A percentile compares a stretch with the other conserved stretches of the same genome.
phyloP scores from a whole-genome alignment of 2,888 invertebrate genomes.

The Hydrotaea cyrtoneurina region DNA sequence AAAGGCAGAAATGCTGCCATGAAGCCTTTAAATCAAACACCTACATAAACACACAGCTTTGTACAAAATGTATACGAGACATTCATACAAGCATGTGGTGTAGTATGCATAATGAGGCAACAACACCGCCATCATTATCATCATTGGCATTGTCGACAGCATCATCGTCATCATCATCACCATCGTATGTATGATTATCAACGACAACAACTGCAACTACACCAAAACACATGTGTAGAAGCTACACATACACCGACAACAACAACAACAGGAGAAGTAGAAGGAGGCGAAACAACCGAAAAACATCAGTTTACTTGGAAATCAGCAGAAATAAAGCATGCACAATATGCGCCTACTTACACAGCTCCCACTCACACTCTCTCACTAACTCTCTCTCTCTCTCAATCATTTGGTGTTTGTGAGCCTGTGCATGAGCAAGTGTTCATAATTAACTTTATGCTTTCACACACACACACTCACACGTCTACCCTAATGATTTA shows the following conservation, averaged over 20 bases:
- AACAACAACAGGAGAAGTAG: no score
- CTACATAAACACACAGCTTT: constrained; percentile 28
- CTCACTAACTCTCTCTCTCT: no score
- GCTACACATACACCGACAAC: neutral
- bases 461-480: constrained; percentile 2
- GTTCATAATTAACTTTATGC: constrained; percentile 25
- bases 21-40: constrained; percentile 38
- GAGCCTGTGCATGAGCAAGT: neutral
- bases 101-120: constrained; percentile 26
- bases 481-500: neutral
- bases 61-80: constrained; percentile 22
- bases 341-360: no score
- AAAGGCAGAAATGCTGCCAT: neutral
- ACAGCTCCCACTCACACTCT: no score
- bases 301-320: constrained; percentile 1
- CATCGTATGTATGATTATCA: no score
- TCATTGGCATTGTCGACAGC: neutral
- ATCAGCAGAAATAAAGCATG: constrained; percentile 7
- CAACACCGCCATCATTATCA: constrained; percentile 33
- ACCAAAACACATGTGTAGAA: neutral
- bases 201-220: constrained; percentile 2
- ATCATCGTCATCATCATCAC: constrained; percentile 1
- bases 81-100: neutral
- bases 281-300: neutral
- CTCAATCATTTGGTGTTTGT: neutral